Percentiles rank a stretch among this genome's conserved stretches.
Evolutionary conservation across 2,888 invertebrate species (phyloP).

Genomic region (Acanthosepion lycidas): DNA sequence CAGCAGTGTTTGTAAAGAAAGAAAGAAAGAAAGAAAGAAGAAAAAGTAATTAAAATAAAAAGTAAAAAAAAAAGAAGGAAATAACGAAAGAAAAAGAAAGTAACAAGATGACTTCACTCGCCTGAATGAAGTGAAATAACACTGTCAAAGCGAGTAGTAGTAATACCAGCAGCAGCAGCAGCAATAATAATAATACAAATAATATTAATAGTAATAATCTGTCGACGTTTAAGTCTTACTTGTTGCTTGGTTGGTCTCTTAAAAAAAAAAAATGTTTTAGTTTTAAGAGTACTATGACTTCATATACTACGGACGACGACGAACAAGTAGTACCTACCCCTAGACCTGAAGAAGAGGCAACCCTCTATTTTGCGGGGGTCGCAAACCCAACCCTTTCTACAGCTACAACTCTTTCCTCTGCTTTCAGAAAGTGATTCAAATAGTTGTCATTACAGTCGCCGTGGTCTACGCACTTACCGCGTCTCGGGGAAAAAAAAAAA

Average conservation of each 20-base stretch:
- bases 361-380: conserved; percentile 33
- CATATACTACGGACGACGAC: background rate
- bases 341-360: background rate
- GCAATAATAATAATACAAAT: background rate
- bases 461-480: too few species aligned
- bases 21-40: background rate
- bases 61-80: background rate
- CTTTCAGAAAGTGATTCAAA: background rate
- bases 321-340: background rate
- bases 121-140: background rate
- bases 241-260: background rate
- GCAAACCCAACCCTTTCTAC: background rate
- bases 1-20: background rate
- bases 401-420: background rate
- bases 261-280: background rate
- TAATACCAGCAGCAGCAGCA: background rate
- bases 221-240: background rate
- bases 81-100: background rate
- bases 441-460: background rate
- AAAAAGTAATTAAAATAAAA: background rate
- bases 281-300: background rate
- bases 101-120: background rate
- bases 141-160: background rate
- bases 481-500: background rate
- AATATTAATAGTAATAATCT: background rate